phyloP scores from a whole-genome alignment of 1,140 invertebrate species.

The Maconellicoccus hirsutus region DNA sequence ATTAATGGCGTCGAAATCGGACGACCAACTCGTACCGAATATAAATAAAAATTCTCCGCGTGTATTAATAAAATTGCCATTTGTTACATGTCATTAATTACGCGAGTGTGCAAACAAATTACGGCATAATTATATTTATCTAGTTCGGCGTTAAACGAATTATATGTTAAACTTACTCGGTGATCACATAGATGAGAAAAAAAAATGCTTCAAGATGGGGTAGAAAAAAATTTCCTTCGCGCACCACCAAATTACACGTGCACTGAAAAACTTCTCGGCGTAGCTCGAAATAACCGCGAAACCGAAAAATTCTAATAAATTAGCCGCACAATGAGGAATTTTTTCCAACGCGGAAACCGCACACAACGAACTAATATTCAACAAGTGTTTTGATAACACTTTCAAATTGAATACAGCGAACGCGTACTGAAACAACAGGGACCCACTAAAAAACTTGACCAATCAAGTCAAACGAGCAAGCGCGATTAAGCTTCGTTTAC shows the following conservation, averaged over 20 bases:
- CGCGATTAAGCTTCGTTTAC: background rate
- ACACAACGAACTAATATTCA: background rate
- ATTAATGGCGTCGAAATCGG: background rate
- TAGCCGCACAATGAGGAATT: background rate
- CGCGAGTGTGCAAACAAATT: too few species aligned
- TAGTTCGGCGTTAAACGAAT: too few species aligned
- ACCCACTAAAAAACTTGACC: slow-evolving; percentile 1
- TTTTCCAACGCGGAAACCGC: background rate
- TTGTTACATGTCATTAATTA: too few species aligned
- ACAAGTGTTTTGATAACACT: slow-evolving; percentile 4
- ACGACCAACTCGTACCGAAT: too few species aligned
- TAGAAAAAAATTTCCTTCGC: too few species aligned
- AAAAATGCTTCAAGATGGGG: too few species aligned
- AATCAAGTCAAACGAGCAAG: background rate
- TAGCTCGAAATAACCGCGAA: too few species aligned
- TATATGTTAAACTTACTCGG: background rate
- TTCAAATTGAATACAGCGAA: background rate
- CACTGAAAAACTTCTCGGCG: too few species aligned
- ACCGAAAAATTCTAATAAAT: background rate
- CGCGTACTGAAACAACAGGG: background rate
- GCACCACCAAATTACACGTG: too few species aligned
- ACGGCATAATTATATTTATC: too few species aligned
- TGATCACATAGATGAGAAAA: background rate
- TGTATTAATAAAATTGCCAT: too few species aligned
- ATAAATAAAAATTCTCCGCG: too few species aligned